Conservation (phyloP, 2,113 vertebrate genomes). For the Tupaia tana region DNA sequence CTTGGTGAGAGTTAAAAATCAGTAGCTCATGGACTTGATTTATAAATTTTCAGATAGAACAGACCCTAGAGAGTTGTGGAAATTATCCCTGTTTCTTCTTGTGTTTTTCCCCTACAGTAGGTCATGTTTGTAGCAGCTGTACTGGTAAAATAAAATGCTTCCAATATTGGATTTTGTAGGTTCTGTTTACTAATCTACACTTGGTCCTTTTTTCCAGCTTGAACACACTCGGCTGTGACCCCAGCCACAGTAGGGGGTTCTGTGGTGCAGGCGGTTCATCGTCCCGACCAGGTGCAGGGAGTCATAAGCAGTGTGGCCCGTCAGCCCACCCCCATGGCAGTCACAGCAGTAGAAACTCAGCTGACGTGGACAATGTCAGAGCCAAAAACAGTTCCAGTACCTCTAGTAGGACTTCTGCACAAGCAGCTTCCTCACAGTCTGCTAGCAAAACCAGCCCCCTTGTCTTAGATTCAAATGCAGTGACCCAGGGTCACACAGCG, state of each 20-base stretch:
- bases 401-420: slow-evolving; percentile 89
- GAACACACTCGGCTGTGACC: slow-evolving; percentile 90
- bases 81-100: not conserved
- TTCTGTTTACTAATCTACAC: slow-evolving; percentile 35
- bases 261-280: slow-evolving; percentile 88
- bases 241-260: slow-evolving; percentile 90
- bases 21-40: not conserved
- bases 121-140: not conserved
- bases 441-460: slow-evolving; percentile 85
- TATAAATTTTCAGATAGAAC: not conserved
- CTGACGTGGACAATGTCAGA: slow-evolving; percentile 90
- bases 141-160: not conserved
- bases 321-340: slow-evolving; percentile 86
- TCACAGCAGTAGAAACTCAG: slow-evolving; percentile 87
- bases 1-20: not conserved
- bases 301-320: slow-evolving; percentile 89
- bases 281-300: slow-evolving; percentile 85
- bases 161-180: not conserved
- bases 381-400: slow-evolving; percentile 86
- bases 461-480: slow-evolving; percentile 84
- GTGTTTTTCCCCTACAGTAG: not conserved
- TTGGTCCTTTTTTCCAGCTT: slow-evolving; percentile 88
- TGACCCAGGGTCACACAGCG: slow-evolving; percentile 85
- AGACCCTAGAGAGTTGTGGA: not conserved
- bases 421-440: slow-evolving; percentile 84